Base-by-base conservation (phyloP, 2,113 vertebrate genomes). In the Mesitornis unicolor region DNA sequence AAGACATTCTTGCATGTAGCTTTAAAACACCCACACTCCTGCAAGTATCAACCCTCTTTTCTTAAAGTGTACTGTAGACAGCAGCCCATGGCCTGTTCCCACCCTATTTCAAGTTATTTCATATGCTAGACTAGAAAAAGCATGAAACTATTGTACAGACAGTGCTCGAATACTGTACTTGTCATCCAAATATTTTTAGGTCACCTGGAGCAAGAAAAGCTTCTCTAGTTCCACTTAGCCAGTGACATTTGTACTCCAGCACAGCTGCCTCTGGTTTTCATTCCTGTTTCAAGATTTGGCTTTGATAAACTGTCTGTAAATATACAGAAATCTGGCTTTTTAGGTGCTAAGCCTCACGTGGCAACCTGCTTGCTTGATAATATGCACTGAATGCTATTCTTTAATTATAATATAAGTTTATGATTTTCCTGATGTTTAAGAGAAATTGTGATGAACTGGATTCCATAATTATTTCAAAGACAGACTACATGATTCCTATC, bases 91-190 rank as follows among this genome's bases (percentile, higher is more conserved):
- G 53, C 42, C 25, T 43, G 5, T 82, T 69, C 24, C 42, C 48
- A 61, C 31, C 35, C 21, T 57, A 6, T 21, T 83, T 61, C 60
- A 60, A 82, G 25, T 26, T 70, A 64, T 42, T 90, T 69, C 35
- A 14, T 56, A 19, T 21, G 9, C 40, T n/a, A 75, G 36, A 31
- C 28, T 26, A 63, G 57, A 61, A 87, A 43, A 79, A 48, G 3
- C 26, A 10, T 33, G 18, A 5, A 77, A 16, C 24, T 82, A 2
- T 50, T 54, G 42, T 42, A 64, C 35, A 88, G 70, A 45, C 38
- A 20, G 19, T 26, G 20, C 24, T 73, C 25, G 29, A 22, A 51
- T 50, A 47, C 3, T 0, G 0, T 24, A 14, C 47, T 28, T 5
- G 80, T 92, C 64, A 28, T 50, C 10, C 15, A 73, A 57, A n/a